Evolutionary conservation across 2,113 vertebrate genomes (phyloP), one percentile per base, ranked within the genome.

Genomic region (Acanthisitta chloris): DNA sequence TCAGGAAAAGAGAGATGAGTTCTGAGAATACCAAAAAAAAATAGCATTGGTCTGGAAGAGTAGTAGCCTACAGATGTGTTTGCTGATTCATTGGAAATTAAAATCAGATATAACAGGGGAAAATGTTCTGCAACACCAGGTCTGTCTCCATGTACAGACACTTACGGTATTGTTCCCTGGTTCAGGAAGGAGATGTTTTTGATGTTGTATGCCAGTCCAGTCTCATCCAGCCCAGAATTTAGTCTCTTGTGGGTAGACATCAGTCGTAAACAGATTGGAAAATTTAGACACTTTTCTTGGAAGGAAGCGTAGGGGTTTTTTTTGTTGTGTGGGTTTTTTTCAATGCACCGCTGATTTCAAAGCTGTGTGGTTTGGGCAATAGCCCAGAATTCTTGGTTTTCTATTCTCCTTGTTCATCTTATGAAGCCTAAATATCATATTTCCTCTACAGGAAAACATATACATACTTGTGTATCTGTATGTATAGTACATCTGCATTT

Each of bases 231-330:
- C 59, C n/a, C 4, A 6, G 74, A 80, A 74, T 90, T 77, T 87
- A 89, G 88, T 96, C 95, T 97, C 95, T 49, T 96, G 94, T 96
- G 97, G 95, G 90, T 64, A 97, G 95, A 96, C 93, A 94, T 93
- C 80, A 85, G 86, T 94, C 25, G 0, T 96, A 97, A 97, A 94
- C 86, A 93, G 93, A 95, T 88, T 70, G 82, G 96, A 95, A 96
- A 97, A 97, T 58, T 36, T 92, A 92, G 69, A 85, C 45, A 54
- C 92, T 95, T 91, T 94, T 85, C 94, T 95, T 92, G 96, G 95
- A 96, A 97, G 87, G 92, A 95, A 92, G 58, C 0, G 0, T 66
- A 36, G 51, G 55, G 31, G 1, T 0, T 42, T 87, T 88, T 76
- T 71, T 74, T 90, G 81, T 94, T 92, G 28, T 49, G 42, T 62